Percentiles rank a stretch among this genome's conserved stretches.
Conservation (phyloP, 2,888 invertebrate species). For the Mimachlamys varia region DNA sequence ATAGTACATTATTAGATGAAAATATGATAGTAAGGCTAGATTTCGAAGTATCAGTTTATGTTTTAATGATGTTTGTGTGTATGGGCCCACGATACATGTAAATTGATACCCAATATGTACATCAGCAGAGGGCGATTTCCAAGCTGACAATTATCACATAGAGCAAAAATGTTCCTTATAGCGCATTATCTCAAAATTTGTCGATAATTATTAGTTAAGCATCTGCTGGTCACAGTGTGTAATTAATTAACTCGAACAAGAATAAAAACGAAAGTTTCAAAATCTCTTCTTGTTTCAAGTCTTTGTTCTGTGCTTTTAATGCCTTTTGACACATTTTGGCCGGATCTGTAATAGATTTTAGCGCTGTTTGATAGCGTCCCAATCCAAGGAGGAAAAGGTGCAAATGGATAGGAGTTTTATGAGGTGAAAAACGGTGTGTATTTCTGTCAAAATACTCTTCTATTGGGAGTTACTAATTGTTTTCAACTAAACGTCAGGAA, state of each 20-base stretch:
- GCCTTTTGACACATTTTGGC: background rate
- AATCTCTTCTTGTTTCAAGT: background rate
- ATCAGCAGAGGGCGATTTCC: background rate
- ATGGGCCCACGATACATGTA: background rate
- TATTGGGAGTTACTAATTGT: constrained; percentile 34
- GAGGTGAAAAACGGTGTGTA: constrained; percentile 33
- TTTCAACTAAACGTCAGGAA: constrained; percentile 32
- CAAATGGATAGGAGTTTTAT: constrained; percentile 22
- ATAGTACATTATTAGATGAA: too few relatives aligned
- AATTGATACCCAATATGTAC: background rate
- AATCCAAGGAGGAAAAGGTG: constrained; percentile 23
- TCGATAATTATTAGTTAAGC: background rate
- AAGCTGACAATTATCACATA: background rate
- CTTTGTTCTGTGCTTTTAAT: constrained; percentile 30
- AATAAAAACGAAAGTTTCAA: background rate
- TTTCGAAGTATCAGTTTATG: too few relatives aligned
- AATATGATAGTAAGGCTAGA: too few relatives aligned
- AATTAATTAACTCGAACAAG: constrained; percentile 24
- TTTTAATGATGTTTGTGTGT: background rate
- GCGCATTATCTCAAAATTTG: background rate
- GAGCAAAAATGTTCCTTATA: background rate
- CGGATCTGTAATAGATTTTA: constrained; percentile 36
- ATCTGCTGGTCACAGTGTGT: constrained; percentile 22
- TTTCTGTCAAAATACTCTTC: constrained; percentile 23
- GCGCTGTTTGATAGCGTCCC: background rate